phyloP scores from a whole-genome alignment of 2,113 vertebrate species.

The Pelodiscus sinensis region DNA sequence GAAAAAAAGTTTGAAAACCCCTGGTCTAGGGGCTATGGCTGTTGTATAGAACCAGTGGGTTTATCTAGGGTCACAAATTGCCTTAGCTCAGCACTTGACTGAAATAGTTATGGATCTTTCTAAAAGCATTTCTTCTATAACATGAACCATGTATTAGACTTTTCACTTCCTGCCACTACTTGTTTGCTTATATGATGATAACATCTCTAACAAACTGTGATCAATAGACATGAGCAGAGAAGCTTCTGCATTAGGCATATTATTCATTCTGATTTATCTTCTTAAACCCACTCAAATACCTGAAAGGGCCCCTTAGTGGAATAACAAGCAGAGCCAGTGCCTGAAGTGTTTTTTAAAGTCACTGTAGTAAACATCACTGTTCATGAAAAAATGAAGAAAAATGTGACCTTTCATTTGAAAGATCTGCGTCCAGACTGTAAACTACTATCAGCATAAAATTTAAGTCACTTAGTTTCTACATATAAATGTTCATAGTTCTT shows the following conservation, averaged over 20 bases:
- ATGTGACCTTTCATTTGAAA: conserved; percentile 21
- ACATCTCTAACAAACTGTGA: background rate
- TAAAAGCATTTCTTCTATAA: background rate
- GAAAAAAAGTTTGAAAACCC: too few relatives aligned
- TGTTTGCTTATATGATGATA: background rate
- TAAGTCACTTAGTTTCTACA: background rate
- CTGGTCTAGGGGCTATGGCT: background rate
- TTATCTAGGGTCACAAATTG: background rate
- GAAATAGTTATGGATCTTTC: background rate
- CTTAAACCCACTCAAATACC: background rate
- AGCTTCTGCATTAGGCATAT: background rate
- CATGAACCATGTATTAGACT: background rate
- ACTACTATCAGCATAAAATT: background rate
- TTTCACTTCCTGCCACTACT: rapidly evolving
- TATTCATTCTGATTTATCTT: background rate
- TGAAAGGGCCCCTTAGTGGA: background rate
- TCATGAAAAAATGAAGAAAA: conserved; percentile 30
- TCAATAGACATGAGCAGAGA: background rate
- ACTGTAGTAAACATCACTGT: background rate
- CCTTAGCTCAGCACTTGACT: background rate
- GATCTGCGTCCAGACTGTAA: conserved; percentile 4
- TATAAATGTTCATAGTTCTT: conserved; percentile 27
- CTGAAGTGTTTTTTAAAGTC: background rate
- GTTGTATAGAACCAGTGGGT: background rate
- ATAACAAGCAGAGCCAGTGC: background rate